Conservation (phyloP, 1,140 invertebrate genomes). For the Drosophila athabasca region DNA sequence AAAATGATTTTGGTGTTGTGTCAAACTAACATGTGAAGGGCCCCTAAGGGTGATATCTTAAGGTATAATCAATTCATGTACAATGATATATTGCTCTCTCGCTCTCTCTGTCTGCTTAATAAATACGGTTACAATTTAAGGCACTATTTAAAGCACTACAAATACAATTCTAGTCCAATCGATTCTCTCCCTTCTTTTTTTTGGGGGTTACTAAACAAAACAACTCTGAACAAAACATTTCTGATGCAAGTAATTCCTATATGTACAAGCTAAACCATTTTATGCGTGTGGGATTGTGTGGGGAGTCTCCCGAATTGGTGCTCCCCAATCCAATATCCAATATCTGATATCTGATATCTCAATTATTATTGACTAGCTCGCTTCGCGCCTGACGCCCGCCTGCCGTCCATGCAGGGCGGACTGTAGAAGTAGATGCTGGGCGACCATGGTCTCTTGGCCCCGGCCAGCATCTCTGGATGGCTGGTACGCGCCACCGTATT, state of each 20-base stretch:
- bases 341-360: constrained; percentile 31
- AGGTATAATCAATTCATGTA: constrained; percentile 31
- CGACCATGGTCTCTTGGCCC: constrained; percentile 56
- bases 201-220: constrained; percentile 9
- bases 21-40: constrained; percentile 38
- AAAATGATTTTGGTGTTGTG: constrained; percentile 33
- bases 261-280: constrained; percentile 33
- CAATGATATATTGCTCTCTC: constrained; percentile 40
- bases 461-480: constrained; percentile 57
- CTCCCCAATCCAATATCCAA: too few relatives aligned
- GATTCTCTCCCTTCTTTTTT: background rate
- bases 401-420: constrained; percentile 42
- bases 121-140: constrained; percentile 42
- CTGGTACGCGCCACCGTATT: constrained; percentile 16
- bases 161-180: constrained; percentile 35
- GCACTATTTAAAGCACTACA: constrained; percentile 49
- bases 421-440: constrained; percentile 72
- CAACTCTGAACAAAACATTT: constrained; percentile 33
- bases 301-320: background rate
- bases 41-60: constrained; percentile 8
- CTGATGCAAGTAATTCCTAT: constrained; percentile 33
- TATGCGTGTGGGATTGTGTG: constrained; percentile 14
- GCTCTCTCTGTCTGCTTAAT: constrained; percentile 6
- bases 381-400: background rate
- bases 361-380: constrained; percentile 63